phyloP scores from a whole-genome alignment of 2,113 vertebrate genomes.

The Eleginops maclovinus region DNA sequence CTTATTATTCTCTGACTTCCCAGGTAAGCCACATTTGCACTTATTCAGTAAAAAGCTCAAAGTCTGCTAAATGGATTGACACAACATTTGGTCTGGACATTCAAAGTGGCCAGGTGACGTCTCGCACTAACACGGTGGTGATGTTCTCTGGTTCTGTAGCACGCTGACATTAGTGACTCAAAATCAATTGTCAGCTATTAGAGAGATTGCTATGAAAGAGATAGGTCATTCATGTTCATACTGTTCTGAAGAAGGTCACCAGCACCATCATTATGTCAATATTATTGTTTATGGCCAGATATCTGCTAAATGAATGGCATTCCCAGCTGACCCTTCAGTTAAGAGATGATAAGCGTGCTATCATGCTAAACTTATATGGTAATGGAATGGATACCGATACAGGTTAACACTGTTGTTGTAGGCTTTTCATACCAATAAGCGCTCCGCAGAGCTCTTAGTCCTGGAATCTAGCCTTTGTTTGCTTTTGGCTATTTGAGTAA shows the following conservation, averaged over 20 bases:
- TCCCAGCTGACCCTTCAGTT: not conserved
- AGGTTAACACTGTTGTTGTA: not conserved
- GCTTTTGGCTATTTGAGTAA: not conserved
- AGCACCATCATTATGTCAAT: not conserved
- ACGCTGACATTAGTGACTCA: not conserved
- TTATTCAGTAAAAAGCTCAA: not conserved
- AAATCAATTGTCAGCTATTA: not conserved
- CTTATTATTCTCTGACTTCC: not conserved
- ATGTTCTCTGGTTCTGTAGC: not conserved
- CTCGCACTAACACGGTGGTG: not conserved
- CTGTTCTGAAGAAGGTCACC: not conserved
- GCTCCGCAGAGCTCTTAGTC: not conserved
- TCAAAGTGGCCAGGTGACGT: not conserved
- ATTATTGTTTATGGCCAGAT: not conserved
- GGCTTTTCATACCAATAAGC: not conserved
- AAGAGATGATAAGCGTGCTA: not conserved
- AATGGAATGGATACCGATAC: not conserved
- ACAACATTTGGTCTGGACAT: not conserved
- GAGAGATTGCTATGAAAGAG: not conserved
- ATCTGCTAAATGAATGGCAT: not conserved
- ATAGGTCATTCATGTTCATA: not conserved
- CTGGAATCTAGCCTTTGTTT: not conserved
- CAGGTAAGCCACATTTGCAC: not conserved
- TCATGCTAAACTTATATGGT: not conserved
- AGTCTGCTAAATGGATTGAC: not conserved